Percentiles rank a stretch among this genome's conserved stretches.
Conservation (phyloP, 2,113 vertebrate genomes). For the Sceloporus undulatus region DNA sequence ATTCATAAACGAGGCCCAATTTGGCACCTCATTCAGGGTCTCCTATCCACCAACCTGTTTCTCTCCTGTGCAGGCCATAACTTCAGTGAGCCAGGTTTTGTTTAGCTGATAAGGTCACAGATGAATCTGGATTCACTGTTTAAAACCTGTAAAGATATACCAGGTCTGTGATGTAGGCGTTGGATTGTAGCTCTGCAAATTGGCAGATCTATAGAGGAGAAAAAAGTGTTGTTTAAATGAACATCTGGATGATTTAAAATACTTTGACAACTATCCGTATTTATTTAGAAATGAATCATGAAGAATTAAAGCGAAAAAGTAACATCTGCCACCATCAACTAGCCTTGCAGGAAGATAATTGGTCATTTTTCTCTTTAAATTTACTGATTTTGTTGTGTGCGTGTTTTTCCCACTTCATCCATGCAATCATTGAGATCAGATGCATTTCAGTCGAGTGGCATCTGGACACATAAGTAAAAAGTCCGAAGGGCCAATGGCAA, state of each 20-base stretch:
- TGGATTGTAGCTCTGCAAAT: constrained; percentile 44
- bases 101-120: constrained; percentile 6
- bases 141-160: not conserved
- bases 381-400: constrained; percentile 45
- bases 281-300: constrained; percentile 78
- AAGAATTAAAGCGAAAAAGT: constrained; percentile 80
- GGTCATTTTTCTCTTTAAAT: constrained; percentile 72
- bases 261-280: constrained; percentile 76
- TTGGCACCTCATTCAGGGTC: not conserved
- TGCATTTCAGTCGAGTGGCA: constrained; percentile 73
- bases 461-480: constrained; percentile 78
- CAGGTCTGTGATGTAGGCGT: constrained; percentile 11
- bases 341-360: constrained; percentile 71
- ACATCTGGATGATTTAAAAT: constrained; percentile 73
- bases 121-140: not conserved
- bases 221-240: constrained; percentile 72
- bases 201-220: constrained; percentile 46
- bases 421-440: constrained; percentile 82
- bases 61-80: not conserved
- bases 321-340: constrained; percentile 81
- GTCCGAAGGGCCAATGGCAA: constrained; percentile 75
- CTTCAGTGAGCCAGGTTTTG: not conserved
- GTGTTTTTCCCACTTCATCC: constrained; percentile 61
- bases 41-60: not conserved
- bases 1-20: no score